Conservation (phyloP, 1,140 invertebrate species). For the Eumaeus atala region DNA sequence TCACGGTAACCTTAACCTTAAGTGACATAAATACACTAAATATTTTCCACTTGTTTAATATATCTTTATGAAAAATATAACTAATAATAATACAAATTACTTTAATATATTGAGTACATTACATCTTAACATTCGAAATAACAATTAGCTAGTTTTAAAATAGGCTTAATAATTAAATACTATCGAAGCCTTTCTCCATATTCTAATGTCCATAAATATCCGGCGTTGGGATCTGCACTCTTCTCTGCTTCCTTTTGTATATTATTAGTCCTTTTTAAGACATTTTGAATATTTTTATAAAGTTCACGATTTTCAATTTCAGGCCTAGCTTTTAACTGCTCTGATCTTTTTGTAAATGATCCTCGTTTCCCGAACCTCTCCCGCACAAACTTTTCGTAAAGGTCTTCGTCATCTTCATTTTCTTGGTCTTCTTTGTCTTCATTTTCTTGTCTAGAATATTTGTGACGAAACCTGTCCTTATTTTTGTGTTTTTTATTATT, state of each 20-base stretch:
- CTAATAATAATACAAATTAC: background rate
- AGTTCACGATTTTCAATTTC: slow-evolving; percentile 37
- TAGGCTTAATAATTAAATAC: background rate
- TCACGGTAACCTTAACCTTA: too few relatives aligned
- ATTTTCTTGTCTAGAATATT: slow-evolving; percentile 12
- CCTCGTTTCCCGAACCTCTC: slow-evolving; percentile 59
- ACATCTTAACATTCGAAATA: background rate
- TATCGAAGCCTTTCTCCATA: slow-evolving; percentile 53
- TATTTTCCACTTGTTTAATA: too few relatives aligned
- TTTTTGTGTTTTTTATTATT: slow-evolving; percentile 9
- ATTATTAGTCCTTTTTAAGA: slow-evolving; percentile 56
- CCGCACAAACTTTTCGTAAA: slow-evolving; percentile 61
- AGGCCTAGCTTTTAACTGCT: slow-evolving; percentile 37
- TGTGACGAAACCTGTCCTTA: slow-evolving; percentile 3
- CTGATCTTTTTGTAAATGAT: slow-evolving; percentile 39
- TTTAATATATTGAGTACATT: background rate
- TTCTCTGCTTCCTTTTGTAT: slow-evolving; percentile 52
- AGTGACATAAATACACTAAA: too few relatives aligned
- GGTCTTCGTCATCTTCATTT: slow-evolving; percentile 43
- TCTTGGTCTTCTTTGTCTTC: slow-evolving; percentile 33
- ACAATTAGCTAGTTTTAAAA: background rate
- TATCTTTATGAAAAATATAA: background rate
- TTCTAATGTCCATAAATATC: slow-evolving; percentile 73
- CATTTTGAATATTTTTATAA: slow-evolving; percentile 47
- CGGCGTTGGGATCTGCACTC: slow-evolving; percentile 57